phyloP scores from a whole-genome alignment of 1,140 invertebrate genomes.

The Procambarus clarkii region DNA sequence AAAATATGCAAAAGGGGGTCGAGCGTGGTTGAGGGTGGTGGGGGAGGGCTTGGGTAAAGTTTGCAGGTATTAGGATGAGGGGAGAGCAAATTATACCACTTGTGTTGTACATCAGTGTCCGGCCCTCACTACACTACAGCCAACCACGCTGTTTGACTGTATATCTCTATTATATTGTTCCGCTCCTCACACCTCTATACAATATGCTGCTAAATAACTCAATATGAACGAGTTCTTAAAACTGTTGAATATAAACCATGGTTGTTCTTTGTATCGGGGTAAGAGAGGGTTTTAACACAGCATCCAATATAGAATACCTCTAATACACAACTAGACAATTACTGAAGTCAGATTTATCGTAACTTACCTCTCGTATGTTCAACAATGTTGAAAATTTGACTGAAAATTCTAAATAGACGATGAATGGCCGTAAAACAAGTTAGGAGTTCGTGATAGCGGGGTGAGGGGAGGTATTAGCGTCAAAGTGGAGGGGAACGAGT shows the following conservation, averaged over 20 bases:
- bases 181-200: too few relatives aligned
- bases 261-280: conserved; percentile 9
- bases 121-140: too few relatives aligned
- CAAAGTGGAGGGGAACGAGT: conserved; percentile 12
- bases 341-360: not conserved
- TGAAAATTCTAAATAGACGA: not conserved
- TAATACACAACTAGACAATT: not conserved
- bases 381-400: not conserved
- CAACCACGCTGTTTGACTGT: too few relatives aligned
- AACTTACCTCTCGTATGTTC: not conserved
- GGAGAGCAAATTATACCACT: conserved; percentile 34
- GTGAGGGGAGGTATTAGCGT: conserved; percentile 15
- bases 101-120: not conserved
- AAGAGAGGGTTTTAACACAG: not conserved
- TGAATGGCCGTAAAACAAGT: not conserved
- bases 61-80: conserved; percentile 50
- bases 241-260: not conserved
- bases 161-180: too few relatives aligned
- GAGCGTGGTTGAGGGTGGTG: conserved; percentile 5
- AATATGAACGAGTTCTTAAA: too few relatives aligned
- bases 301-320: not conserved
- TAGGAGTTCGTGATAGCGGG: not conserved
- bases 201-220: too few relatives aligned
- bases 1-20: conserved; percentile 32
- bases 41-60: conserved; percentile 27